phyloP scores from a whole-genome alignment of 1,140 invertebrate genomes.

The Drosophila murphyi region DNA sequence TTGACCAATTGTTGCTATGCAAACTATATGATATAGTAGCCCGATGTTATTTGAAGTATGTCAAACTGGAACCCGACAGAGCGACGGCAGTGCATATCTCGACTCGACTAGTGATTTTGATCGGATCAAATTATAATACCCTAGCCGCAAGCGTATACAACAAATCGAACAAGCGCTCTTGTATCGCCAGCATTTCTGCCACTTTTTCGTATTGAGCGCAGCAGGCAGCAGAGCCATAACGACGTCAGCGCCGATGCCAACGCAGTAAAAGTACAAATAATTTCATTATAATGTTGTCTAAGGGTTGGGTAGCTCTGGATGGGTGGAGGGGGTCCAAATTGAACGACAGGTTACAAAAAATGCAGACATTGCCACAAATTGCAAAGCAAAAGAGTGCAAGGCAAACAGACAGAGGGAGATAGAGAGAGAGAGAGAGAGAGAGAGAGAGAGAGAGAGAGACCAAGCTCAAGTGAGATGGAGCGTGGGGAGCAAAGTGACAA shows the following conservation, averaged over 20 bases:
- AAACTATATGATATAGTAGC: too few species aligned
- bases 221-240: conserved; percentile 16
- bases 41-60: too few species aligned
- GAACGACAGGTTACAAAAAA: conserved; percentile 37
- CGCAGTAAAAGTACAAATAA: conserved; percentile 74
- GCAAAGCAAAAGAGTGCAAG: neutral
- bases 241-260: conserved; percentile 1
- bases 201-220: conserved; percentile 39
- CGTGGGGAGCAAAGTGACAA: conserved; percentile 67
- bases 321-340: neutral
- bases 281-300: conserved; percentile 74
- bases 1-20: too few species aligned
- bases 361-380: conserved; percentile 11
- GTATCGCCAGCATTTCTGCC: neutral
- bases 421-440: conserved; percentile 23
- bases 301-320: neutral
- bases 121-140: too few species aligned
- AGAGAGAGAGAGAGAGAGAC: conserved; percentile 21
- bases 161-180: conserved; percentile 56
- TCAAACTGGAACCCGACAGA: too few species aligned
- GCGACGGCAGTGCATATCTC: too few species aligned
- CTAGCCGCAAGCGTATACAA: neutral
- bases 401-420: conserved; percentile 17
- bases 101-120: too few species aligned
- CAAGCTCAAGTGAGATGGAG: conserved; percentile 6